Percentiles rank a stretch among this genome's conserved stretches.
These are phyloP conservation scores for Danionella cerebrum DNA, from an alignment of 2,113 vertebrate genomes.

Conservation along the genomic window DNA sequence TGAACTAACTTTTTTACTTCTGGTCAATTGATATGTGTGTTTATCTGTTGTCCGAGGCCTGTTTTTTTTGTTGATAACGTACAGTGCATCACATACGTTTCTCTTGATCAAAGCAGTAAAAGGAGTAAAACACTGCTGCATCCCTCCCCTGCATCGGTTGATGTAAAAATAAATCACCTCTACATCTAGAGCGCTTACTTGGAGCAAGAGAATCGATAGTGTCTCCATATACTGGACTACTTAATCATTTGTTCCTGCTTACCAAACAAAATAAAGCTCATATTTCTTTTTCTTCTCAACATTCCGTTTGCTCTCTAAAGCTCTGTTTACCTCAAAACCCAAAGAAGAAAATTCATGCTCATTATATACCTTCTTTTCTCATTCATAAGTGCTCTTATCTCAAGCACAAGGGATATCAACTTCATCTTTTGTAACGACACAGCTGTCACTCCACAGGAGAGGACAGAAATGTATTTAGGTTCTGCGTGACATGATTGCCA, in stretches of 20 bases:
- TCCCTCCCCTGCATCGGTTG: not conserved
- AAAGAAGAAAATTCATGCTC: too few species aligned
- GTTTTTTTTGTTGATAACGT: too few species aligned
- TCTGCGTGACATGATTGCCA: constrained; percentile 42
- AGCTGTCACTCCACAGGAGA: constrained; percentile 34
- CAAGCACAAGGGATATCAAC: not conserved
- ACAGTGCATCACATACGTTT: too few species aligned
- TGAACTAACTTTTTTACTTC: too few species aligned
- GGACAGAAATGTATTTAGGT: constrained; percentile 36
- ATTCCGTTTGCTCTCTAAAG: constrained; percentile 44
- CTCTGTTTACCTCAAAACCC: not conserved
- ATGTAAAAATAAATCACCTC: constrained; percentile 54
- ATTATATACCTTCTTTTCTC: not conserved
- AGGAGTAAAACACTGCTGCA: not conserved
- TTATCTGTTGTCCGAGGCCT: too few species aligned
- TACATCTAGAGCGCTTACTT: constrained; percentile 31
- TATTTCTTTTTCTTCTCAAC: constrained; percentile 51
- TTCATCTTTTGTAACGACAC: constrained; percentile 38
- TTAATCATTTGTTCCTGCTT: constrained; percentile 53
- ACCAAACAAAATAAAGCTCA: constrained; percentile 56
- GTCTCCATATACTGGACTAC: constrained; percentile 52
- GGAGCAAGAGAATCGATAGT: constrained; percentile 48
- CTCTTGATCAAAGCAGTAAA: too few species aligned
- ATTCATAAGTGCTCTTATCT: not conserved
- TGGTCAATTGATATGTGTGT: too few species aligned